Conservation (phyloP, 2,113 vertebrate species). For the Struthio camelus region DNA sequence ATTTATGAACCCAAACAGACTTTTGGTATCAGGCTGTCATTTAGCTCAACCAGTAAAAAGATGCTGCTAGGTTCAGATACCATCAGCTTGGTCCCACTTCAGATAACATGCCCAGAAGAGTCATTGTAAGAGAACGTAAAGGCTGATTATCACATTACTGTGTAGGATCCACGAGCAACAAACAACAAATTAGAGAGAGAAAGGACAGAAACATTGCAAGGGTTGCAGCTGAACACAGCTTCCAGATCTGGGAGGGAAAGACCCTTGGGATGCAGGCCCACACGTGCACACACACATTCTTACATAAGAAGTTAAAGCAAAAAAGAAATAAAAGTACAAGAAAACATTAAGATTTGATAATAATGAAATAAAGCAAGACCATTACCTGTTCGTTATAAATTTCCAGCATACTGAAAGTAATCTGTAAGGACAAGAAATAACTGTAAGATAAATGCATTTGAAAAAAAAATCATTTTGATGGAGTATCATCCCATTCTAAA, state of each 20-base stretch:
- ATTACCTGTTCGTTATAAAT: conserved; percentile 90
- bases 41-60: neutral
- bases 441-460: neutral
- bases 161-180: no score
- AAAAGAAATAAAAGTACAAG: neutral
- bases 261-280: neutral
- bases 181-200: neutral
- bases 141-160: neutral
- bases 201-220: no score
- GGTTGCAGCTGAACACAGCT: neutral
- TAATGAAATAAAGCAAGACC: neutral
- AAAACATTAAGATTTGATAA: neutral
- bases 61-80: neutral
- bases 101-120: neutral
- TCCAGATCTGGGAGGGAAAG: neutral
- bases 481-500: neutral
- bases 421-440: conserved; percentile 64
- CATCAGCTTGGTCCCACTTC: neutral
- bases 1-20: neutral
- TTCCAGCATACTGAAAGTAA: conserved; percentile 90
- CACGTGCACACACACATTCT: neutral
- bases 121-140: neutral
- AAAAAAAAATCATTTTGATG: neutral
- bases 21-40: neutral
- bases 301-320: neutral